Conservation (phyloP, 2,888 invertebrate species). For the Rhamphomyia laevipes region DNA sequence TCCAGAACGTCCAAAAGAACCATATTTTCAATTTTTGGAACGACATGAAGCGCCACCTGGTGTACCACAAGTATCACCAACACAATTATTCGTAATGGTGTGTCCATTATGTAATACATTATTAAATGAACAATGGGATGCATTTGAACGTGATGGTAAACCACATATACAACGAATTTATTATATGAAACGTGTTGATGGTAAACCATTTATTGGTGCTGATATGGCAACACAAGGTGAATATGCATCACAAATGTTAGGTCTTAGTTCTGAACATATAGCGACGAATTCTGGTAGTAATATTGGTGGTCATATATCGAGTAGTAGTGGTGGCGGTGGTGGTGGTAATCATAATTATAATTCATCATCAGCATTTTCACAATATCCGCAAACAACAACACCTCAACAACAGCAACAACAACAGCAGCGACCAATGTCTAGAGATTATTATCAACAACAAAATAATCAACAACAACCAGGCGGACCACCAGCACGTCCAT, state of each 20-base stretch:
- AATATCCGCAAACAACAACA: constrained; percentile 5
- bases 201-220: constrained; percentile 79
- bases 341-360: constrained; percentile 2
- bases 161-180: constrained; percentile 81
- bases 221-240: constrained; percentile 85
- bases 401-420: constrained; percentile 11
- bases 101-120: constrained; percentile 81
- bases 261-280: constrained; percentile 50
- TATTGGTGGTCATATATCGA: constrained; percentile 1
- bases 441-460: constrained; percentile 20
- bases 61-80: constrained; percentile 35
- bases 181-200: constrained; percentile 85
- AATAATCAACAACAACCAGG: constrained; percentile 11
- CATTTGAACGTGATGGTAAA: constrained; percentile 72
- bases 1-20: constrained; percentile 56
- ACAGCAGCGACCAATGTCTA: constrained; percentile 19
- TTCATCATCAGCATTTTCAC: neutral
- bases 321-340: constrained; percentile 9
- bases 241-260: constrained; percentile 81
- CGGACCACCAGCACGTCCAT: neutral
- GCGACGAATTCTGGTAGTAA: constrained; percentile 18
- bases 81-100: constrained; percentile 48
- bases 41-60: constrained; percentile 76
- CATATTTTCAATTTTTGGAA: constrained; percentile 86
- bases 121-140: constrained; percentile 84